A percentile compares a stretch with the other conserved stretches of the same genome.
Conservation (phyloP, 2,888 invertebrate genomes). For the Geophilus truncorum region DNA sequence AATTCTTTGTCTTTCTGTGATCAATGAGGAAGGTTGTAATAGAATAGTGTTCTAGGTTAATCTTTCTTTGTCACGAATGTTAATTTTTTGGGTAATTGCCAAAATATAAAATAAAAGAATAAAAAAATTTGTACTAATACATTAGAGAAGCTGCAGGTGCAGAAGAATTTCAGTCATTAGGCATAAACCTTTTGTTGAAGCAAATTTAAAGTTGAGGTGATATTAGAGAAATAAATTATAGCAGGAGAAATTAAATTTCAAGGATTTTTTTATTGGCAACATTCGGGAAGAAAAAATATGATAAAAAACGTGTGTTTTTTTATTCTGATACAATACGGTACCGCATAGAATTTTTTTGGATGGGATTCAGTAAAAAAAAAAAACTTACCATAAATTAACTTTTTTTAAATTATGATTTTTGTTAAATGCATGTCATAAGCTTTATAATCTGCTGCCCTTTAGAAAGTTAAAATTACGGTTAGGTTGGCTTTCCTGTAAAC, state of each 20-base stretch:
- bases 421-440: no score
- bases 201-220: neutral
- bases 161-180: neutral
- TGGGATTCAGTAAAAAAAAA: no score
- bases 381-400: no score
- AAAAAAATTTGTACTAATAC: neutral
- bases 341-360: no score
- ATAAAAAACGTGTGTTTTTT: no score
- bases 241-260: neutral
- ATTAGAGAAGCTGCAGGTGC: conserved; percentile 10
- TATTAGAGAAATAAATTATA: neutral
- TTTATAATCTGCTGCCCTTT: no score
- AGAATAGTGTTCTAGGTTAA: neutral
- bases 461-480: no score
- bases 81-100: neutral
- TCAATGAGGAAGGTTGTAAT: neutral
- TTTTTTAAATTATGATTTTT: no score
- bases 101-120: neutral
- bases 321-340: no score
- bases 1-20: neutral
- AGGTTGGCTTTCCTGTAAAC: no score
- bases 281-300: no score
- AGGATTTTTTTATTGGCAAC: no score
- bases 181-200: neutral
- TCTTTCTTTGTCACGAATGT: conserved; percentile 13